Evolutionary conservation across 1,140 invertebrate genomes (phyloP), one percentile per base, ranked within the genome.

Genomic region (Sitophilus oryzae): DNA sequence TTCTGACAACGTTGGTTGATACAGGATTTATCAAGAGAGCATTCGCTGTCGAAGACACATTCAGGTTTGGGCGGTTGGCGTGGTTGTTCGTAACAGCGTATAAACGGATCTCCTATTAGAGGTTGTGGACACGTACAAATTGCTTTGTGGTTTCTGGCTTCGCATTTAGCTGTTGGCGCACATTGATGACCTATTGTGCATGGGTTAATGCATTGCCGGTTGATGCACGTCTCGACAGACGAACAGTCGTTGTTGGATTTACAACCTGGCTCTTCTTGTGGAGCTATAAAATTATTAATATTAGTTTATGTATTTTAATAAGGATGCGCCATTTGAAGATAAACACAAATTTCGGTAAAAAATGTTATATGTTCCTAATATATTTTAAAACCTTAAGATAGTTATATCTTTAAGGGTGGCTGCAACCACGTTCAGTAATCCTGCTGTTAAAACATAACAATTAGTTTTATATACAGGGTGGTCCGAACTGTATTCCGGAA

Each of bases 41-140:
- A 93, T 19, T 90, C 86, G 0, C 77, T 73, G 65, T 91, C 86
- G 2, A 74, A 72, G 34, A 72, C 77, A 61, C 89, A 92, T 65
- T 86, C 84, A 3, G 82, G 76, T 50, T 79, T 74, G 14, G 74
- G 64, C 16, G 52, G 35, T n/a, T n/a, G n/a, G 6, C 41, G 19
- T 1, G 60, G 37, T 41, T 43, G 49, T 63, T 62, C 38, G 59
- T 66, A 66, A 66, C 91, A 95, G 58, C 85, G 86, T 37, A 85
- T 75, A 61, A 84, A 85, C 14, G 90, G 87, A 79, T 93, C 83
- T 43, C 91, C 92, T 37, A 82, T 75, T 15, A 86, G 79, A 23
- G 84, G 85, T 2, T 79, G 67, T 19, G 88, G 80, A 69, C 92
- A 95, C 25, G 76, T 78, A 68, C 91, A 94, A 2, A 80, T 70